Evolutionary conservation across 2,888 invertebrate genomes (phyloP), one percentile per base, ranked within the genome.

Genomic region (Ophonus ardosiacus): DNA sequence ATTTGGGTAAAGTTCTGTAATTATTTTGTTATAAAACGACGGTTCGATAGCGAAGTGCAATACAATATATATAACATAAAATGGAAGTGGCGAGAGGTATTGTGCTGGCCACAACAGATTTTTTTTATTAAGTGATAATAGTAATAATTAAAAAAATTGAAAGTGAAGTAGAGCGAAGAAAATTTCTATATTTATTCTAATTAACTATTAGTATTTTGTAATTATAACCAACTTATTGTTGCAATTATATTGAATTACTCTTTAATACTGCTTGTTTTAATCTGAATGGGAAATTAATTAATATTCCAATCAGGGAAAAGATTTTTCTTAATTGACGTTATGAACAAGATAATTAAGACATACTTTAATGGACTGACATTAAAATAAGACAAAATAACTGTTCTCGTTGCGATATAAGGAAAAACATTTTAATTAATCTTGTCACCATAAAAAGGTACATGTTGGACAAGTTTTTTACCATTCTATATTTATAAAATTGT

Each of bases 291-390:
- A 24, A 15, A 31, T 7, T 18, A 43, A 74, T 74, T 74, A 74
- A 18, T 74, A 74, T 74, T 74, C 74, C 7, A 3, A 18, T 40
- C 74, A 74, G 13, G 74, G 18, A 13, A n/a, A 51, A 10, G 10
- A 7, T 68, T 68, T 74, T 51, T 74, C 74, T 74, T 74, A 74
- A 74, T 74, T 43, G 51, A 56, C 15, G n/a, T 31, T 71, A 71
- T 43, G 43, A 74, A 51, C 43, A 74, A 51, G 18, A 74, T 74
- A 74, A 74, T 74, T 51, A 74, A 74, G 74, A 51, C 43, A 51
- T 74, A 21, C 71, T 40, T 71, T 31, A 71, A 71, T 8, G 38
- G 13, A 18, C 18, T 17, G 71, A 15, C 17, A 40, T 43, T 18
- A 15, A 13, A 40, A 10, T 10, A 74, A 51, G 74, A 74, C 51